Conservation (phyloP, 2,113 vertebrate species). For the Nannospalax galili region DNA sequence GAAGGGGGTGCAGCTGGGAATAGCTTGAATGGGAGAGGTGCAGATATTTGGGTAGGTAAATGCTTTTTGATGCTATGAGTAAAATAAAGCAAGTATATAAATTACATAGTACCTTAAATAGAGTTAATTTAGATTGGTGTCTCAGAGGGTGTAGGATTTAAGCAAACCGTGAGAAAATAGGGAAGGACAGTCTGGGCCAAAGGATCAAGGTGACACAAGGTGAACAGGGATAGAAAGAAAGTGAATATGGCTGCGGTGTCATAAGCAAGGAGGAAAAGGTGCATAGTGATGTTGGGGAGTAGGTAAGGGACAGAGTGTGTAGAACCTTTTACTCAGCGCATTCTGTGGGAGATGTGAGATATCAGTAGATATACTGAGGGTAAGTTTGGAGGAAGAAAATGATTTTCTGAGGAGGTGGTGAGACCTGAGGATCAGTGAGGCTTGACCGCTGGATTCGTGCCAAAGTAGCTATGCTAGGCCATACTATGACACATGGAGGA, state of each 20-base stretch:
- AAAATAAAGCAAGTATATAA: background rate
- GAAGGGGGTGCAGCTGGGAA: background rate
- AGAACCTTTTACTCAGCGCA: background rate
- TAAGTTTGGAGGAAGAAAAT: background rate
- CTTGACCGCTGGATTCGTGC: background rate
- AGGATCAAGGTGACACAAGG: background rate
- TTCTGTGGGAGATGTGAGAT: background rate
- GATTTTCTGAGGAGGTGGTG: background rate
- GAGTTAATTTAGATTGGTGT: background rate
- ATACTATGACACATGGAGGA: background rate
- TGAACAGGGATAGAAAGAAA: background rate
- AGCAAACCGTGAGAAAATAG: background rate
- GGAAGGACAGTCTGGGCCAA: background rate
- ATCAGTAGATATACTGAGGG: background rate
- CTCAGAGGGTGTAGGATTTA: background rate
- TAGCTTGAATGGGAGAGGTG: background rate
- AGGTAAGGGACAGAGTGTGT: too few species aligned
- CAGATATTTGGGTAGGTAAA: background rate
- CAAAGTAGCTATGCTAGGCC: background rate
- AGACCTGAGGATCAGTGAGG: background rate
- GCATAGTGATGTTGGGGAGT: background rate
- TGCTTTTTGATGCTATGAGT: background rate
- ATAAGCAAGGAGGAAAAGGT: background rate
- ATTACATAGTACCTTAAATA: background rate
- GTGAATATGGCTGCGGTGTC: background rate